Evolutionary conservation across 2,113 vertebrate genomes (phyloP).

Genomic region (Bambusicola thoracicus): DNA sequence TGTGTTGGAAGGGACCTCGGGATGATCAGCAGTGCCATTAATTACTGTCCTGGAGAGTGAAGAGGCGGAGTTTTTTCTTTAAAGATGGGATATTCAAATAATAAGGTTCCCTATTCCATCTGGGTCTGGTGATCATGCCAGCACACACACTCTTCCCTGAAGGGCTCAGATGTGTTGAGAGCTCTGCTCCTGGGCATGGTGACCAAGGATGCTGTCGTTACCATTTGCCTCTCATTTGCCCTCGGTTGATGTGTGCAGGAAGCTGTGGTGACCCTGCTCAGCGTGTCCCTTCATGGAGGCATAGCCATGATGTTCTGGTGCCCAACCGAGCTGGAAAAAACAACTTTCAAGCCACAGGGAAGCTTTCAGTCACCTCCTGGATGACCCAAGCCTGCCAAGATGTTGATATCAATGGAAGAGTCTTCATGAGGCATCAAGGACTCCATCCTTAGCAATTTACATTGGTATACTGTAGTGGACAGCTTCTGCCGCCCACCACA

Average conservation of each 20-base stretch:
- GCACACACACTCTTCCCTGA: rapidly evolving
- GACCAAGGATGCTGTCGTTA: background rate
- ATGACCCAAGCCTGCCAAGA: background rate
- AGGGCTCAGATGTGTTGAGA: background rate
- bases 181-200: rapidly evolving
- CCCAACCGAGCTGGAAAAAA: background rate
- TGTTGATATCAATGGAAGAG: background rate
- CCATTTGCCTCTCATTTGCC: background rate
- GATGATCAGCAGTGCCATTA: background rate
- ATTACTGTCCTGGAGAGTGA: background rate
- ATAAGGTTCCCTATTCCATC: background rate
- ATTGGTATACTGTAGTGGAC: background rate
- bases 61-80: background rate
- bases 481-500: background rate
- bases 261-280: rapidly evolving
- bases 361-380: background rate
- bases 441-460: rapidly evolving
- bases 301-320: background rate
- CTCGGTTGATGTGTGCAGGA: background rate
- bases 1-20: too few relatives aligned
- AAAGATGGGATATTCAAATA: background rate
- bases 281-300: rapidly evolving
- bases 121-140: background rate
- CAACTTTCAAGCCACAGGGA: background rate
- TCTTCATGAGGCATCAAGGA: background rate